Conservation (phyloP, 2,888 invertebrate genomes). For the Norana najaformis region DNA sequence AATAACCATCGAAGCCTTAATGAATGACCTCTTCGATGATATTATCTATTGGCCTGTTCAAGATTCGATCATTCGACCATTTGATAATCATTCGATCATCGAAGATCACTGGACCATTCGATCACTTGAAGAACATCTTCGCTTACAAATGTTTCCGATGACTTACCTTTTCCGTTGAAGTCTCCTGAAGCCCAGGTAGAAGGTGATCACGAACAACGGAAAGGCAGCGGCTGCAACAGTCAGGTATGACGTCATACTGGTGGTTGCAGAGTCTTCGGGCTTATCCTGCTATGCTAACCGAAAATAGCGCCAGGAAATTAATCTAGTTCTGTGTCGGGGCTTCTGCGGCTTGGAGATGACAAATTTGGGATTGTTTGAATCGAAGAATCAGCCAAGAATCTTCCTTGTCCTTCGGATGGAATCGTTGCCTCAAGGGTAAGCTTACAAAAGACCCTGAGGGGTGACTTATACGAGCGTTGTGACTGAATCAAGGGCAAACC, state of each 20-base stretch:
- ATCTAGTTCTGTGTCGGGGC: neutral
- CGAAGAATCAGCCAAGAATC: neutral
- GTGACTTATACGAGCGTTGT: too few relatives aligned
- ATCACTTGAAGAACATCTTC: neutral
- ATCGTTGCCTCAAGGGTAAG: neutral
- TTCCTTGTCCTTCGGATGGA: neutral
- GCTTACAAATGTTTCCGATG: neutral
- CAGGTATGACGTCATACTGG: constrained; percentile 13
- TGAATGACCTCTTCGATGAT: too few relatives aligned
- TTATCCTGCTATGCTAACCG: neutral
- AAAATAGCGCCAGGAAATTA: neutral
- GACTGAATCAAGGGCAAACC: too few relatives aligned
- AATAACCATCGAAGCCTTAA: too few relatives aligned
- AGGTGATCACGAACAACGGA: neutral
- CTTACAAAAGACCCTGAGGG: neutral
- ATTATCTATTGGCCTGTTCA: too few relatives aligned
- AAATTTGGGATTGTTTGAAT: neutral
- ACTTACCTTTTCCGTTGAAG: constrained; percentile 4
- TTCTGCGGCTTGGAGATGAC: neutral
- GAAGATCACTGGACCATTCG: neutral
- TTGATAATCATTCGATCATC: too few relatives aligned
- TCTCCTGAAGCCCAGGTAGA: neutral
- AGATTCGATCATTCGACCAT: too few relatives aligned
- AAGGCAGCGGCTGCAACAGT: neutral
- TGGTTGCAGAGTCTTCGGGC: neutral